Evolutionary conservation across 2,888 invertebrate species (phyloP).

Genomic region (Limnephilus rhombicus): DNA sequence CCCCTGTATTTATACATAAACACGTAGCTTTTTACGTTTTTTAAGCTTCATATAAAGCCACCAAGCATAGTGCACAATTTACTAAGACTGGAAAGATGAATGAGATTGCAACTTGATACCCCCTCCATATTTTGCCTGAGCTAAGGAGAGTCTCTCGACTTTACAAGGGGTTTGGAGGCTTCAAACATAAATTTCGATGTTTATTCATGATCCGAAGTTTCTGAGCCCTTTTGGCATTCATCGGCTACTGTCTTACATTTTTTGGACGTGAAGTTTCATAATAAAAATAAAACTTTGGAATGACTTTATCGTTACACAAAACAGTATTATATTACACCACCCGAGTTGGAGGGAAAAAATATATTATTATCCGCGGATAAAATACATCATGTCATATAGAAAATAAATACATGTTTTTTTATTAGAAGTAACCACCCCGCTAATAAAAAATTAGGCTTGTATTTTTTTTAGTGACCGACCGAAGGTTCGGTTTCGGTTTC

Average conservation of each 20-base stretch:
- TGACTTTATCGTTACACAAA: constrained; percentile 16
- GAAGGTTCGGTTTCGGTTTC: too few relatives aligned
- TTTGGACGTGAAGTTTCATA: constrained; percentile 7
- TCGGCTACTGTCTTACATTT: constrained; percentile 42
- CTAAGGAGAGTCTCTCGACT: constrained; percentile 15
- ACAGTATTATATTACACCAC: not conserved
- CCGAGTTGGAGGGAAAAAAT: not conserved
- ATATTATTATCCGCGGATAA: not conserved
- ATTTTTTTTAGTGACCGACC: too few relatives aligned
- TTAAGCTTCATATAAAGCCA: constrained; percentile 16
- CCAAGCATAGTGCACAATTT: constrained; percentile 40
- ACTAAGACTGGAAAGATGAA: constrained; percentile 38
- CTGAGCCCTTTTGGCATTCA: constrained; percentile 23
- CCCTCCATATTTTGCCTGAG: constrained; percentile 26
- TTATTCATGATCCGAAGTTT: constrained; percentile 40
- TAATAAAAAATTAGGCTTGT: too few relatives aligned
- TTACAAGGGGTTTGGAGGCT: constrained; percentile 10
- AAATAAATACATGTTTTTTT: not conserved
- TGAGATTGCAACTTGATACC: constrained; percentile 55
- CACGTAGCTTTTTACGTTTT: constrained; percentile 13
- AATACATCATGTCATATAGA: not conserved
- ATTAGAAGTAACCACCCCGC: too few relatives aligned
- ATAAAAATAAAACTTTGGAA: constrained; percentile 28
- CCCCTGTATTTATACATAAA: not conserved
- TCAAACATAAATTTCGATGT: constrained; percentile 52